Evolutionary conservation across 2,797 vertebrate genomes (phyloP).

Genomic region (Anguilla megastoma): DNA sequence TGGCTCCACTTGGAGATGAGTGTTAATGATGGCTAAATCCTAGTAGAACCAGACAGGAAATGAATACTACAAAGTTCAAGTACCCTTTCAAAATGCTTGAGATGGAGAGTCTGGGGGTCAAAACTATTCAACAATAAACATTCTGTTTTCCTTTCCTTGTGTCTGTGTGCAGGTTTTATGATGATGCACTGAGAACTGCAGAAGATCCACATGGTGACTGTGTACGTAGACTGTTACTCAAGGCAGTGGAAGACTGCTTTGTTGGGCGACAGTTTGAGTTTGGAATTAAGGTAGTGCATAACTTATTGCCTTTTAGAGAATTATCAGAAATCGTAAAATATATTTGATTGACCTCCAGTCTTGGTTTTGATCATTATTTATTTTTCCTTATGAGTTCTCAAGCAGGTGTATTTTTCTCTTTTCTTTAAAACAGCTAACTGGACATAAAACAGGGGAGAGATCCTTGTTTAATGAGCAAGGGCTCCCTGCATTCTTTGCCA

Average conservation of each 20-base stretch:
- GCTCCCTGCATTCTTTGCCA: slow-evolving; percentile 2
- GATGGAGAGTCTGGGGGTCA: not conserved
- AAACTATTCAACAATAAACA: not conserved
- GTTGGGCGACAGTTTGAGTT: slow-evolving; percentile 87
- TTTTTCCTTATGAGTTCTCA: not conserved
- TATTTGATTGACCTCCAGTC: not conserved
- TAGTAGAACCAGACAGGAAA: not conserved
- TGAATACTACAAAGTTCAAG: not conserved
- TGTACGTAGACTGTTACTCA: slow-evolving; percentile 66
- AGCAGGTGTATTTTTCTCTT: not conserved
- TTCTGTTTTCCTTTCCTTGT: slow-evolving; percentile 29
- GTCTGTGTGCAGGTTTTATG: slow-evolving; percentile 53
- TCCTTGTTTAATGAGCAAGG: slow-evolving; percentile 8
- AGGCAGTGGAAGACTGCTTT: slow-evolving; percentile 87
- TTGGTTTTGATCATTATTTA: not conserved
- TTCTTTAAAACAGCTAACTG: slow-evolving; percentile 37
- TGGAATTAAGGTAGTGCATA: slow-evolving; percentile 82
- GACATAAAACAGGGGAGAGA: slow-evolving; percentile 19
- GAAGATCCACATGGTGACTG: slow-evolving; percentile 50
- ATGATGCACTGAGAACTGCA: slow-evolving; percentile 60
- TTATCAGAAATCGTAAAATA: not conserved
- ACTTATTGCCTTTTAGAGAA: not conserved
- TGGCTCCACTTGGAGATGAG: not conserved
- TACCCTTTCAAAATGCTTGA: not conserved
- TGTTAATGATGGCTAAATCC: not conserved